A percentile compares a stretch with the other conserved stretches of the same genome.
Conservation (phyloP, 2,888 invertebrate species). For the Apoderus coryli region DNA sequence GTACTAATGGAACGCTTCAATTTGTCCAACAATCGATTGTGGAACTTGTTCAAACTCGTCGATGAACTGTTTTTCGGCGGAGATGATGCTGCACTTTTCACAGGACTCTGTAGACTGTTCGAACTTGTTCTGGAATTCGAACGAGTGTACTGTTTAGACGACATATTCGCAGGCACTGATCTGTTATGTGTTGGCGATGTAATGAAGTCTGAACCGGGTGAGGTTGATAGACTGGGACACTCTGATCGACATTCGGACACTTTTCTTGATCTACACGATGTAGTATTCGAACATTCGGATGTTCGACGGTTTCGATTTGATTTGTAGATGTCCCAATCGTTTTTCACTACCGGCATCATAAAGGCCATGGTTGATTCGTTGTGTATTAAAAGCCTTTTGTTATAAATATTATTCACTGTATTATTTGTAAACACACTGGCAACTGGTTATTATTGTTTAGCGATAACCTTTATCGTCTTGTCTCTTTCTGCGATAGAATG, state of each 20-base stretch:
- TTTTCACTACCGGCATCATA: conserved; percentile 91
- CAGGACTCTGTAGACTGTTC: conserved; percentile 47
- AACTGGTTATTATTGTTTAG: too few species aligned
- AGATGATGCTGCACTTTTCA: conserved; percentile 49
- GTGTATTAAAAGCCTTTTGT: too few species aligned
- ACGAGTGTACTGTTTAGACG: conserved; percentile 40
- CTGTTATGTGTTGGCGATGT: conserved; percentile 42
- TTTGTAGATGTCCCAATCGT: conserved; percentile 87
- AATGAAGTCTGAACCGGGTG: conserved; percentile 44
- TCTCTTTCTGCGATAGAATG: too few species aligned
- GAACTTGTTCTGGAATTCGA: conserved; percentile 47
- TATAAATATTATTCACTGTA: too few species aligned
- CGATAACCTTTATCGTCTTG: too few species aligned
- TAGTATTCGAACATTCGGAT: conserved; percentile 56
- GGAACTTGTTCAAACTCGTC: conserved; percentile 59
- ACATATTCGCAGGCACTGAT: conserved; percentile 50
- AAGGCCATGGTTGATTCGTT: conserved; percentile 56
- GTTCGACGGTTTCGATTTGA: conserved; percentile 60
- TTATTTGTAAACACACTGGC: too few species aligned
- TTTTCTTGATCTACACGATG: conserved; percentile 50
- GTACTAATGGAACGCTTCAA: conserved; percentile 54
- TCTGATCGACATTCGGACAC: conserved; percentile 64
- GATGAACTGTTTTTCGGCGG: conserved; percentile 47
- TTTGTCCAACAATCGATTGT: conserved; percentile 66
- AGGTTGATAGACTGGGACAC: conserved; percentile 53